A percentile compares a stretch with the other conserved stretches of the same genome.
Evolutionary conservation across 2,888 invertebrate genomes (phyloP).

Genomic region (Eilema caniola): DNA sequence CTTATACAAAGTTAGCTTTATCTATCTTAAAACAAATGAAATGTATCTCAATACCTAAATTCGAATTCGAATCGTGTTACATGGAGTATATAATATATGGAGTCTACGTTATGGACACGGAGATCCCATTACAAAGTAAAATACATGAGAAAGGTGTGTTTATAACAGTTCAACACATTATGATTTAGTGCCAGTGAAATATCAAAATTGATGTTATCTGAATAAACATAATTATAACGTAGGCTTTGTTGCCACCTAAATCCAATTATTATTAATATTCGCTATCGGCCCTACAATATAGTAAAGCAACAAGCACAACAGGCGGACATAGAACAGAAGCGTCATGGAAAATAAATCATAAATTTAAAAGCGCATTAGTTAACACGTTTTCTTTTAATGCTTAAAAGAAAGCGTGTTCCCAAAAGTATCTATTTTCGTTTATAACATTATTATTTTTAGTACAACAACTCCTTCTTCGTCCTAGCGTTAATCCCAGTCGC

Average conservation of each 20-base stretch:
- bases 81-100: too few relatives aligned
- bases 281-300: not conserved
- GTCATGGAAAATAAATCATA: not conserved
- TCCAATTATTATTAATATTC: not conserved
- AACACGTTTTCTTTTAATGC: too few relatives aligned
- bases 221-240: not conserved
- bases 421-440: too few relatives aligned
- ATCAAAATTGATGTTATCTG: not conserved
- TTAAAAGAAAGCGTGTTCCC: too few relatives aligned
- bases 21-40: too few relatives aligned
- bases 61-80: too few relatives aligned
- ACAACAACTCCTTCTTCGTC: too few relatives aligned
- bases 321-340: slow-evolving; percentile 1
- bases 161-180: not conserved
- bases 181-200: not conserved
- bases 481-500: too few relatives aligned
- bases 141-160: not conserved
- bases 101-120: not conserved
- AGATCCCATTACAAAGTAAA: not conserved
- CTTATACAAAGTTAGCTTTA: too few relatives aligned
- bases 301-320: not conserved
- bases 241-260: not conserved
- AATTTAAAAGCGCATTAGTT: not conserved
- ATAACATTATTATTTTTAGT: too few relatives aligned
- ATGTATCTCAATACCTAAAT: too few relatives aligned